Conservation (phyloP, 2,113 vertebrate species). For the cattle (Bos taurus) region ARS-UCD2.0 NC_037349.1:43799501-43800000, state of each 20-base stretch:
- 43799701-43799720: constrained; percentile 6
- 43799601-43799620: neutral
- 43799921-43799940: neutral
- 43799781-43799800: neutral
- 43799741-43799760: neutral
- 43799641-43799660: neutral
- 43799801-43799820: neutral
- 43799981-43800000: neutral
- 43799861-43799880: neutral
- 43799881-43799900: neutral
- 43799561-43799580: neutral
- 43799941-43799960: neutral
- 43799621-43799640: constrained; percentile 7
- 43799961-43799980: neutral
- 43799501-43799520: neutral
- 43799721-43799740: neutral
- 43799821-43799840: neutral
- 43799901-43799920: neutral
- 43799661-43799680: neutral
- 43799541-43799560: neutral
- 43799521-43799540: neutral
- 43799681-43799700: neutral
- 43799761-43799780: neutral
- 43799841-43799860: neutral
- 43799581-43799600: neutral